Percentiles rank a stretch among this genome's conserved stretches.
These are phyloP conservation scores for Drosophila kuntzei DNA, from an alignment of 2,888 invertebrate species.

Conservation along the genomic window DNA sequence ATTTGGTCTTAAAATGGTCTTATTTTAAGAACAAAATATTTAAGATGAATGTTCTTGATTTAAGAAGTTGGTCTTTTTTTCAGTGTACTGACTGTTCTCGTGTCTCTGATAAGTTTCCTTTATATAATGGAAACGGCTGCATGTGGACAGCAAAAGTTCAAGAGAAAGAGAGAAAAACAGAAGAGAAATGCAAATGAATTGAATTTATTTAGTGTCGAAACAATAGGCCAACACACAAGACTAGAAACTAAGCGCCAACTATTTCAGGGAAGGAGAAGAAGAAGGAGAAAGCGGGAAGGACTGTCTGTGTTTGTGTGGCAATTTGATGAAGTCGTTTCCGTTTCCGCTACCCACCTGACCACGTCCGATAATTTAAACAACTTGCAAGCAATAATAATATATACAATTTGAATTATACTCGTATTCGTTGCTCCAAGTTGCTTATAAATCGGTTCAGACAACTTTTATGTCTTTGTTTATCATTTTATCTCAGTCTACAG, in stretches of 20 bases:
- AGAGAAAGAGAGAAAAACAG: background rate
- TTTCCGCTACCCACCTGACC: slow-evolving; percentile 54
- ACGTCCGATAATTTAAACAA: slow-evolving; percentile 45
- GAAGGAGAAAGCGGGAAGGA: background rate
- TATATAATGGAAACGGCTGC: slow-evolving; percentile 9
- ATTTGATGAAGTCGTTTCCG: slow-evolving; percentile 53
- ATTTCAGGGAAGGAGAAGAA: background rate
- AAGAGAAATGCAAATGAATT: slow-evolving; percentile 62
- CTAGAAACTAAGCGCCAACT: slow-evolving; percentile 27
- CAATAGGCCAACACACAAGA: slow-evolving; percentile 15
- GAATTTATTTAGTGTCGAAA: slow-evolving; percentile 53
- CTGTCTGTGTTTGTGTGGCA: slow-evolving; percentile 10
- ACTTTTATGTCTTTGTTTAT: slow-evolving; percentile 4
- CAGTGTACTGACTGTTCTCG: too few relatives aligned
- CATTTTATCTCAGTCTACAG: slow-evolving; percentile 1
- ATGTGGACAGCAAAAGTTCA: too few relatives aligned
- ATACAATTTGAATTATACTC: slow-evolving; percentile 29
- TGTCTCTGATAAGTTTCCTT: slow-evolving; percentile 1
- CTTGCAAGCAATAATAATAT: slow-evolving; percentile 35
- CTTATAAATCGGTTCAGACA: slow-evolving; percentile 10
- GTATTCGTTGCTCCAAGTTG: slow-evolving; percentile 5
- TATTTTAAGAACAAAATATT: too few relatives aligned
- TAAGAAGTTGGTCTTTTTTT: too few relatives aligned
- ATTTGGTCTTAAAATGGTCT: too few relatives aligned
- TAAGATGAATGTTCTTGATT: too few relatives aligned